Conservation (phyloP, 2,113 vertebrate species). For the Coturnix japonica region DNA sequence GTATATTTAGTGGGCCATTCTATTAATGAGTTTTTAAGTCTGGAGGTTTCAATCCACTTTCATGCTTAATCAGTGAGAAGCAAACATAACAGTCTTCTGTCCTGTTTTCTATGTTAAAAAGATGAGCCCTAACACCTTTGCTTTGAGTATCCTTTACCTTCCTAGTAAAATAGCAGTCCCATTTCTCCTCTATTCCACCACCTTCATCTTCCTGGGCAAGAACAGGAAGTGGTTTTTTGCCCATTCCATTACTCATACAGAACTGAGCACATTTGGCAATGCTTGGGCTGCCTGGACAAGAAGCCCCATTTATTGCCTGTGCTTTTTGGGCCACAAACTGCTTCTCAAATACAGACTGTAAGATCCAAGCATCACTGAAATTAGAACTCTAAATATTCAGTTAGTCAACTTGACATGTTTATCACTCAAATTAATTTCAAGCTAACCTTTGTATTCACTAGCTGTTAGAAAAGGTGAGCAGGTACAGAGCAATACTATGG, state of each 20-base stretch:
- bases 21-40: background rate
- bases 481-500: background rate
- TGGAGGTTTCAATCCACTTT: background rate
- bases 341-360: background rate
- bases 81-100: background rate
- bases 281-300: background rate
- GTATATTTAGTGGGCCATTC: background rate
- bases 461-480: background rate
- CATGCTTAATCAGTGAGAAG: background rate
- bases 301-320: background rate
- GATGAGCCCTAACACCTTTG: background rate
- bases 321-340: background rate
- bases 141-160: background rate
- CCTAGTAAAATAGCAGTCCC: background rate
- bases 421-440: background rate
- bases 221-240: background rate
- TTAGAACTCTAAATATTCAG: background rate
- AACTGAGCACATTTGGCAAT: background rate
- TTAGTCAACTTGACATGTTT: background rate
- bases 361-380: background rate
- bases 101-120: background rate
- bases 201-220: background rate
- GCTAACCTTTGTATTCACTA: background rate
- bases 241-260: background rate
- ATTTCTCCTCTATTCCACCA: background rate